Percentiles rank a stretch among this genome's conserved stretches.
phyloP scores from a whole-genome alignment of 2,797 vertebrate genomes.

The Naso thynnoides region DNA sequence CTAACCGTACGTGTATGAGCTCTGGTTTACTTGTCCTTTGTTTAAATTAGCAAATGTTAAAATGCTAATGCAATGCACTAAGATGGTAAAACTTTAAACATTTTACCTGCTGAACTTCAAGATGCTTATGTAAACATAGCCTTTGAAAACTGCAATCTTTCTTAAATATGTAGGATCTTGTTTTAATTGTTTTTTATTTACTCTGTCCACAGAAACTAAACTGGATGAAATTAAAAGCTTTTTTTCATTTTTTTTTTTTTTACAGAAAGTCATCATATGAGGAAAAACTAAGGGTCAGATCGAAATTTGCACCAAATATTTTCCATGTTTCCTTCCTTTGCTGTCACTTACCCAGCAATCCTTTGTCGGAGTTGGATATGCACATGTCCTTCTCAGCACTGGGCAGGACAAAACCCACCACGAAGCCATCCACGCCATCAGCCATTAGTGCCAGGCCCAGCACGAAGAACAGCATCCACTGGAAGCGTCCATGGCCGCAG shows the following conservation, averaged over 20 bases:
- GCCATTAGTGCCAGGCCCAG: conserved; percentile 97
- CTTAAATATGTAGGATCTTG: background rate
- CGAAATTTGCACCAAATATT: background rate
- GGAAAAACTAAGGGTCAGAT: background rate
- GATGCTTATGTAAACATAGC: background rate
- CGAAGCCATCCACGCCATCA: conserved; percentile 96
- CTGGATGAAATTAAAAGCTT: background rate
- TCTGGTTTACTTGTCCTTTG: background rate
- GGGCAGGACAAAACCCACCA: conserved; percentile 96
- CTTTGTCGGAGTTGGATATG: conserved; percentile 95
- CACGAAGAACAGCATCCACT: conserved; percentile 95
- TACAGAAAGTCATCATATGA: too few species aligned
- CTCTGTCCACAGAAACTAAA: background rate
- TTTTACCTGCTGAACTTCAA: background rate
- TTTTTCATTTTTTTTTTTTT: too few species aligned
- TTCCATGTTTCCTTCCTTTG: background rate
- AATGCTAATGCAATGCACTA: background rate
- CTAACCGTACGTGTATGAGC: too few species aligned
- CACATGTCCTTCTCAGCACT: conserved; percentile 99
- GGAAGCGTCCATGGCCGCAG: conserved; percentile 96
- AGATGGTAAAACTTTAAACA: background rate
- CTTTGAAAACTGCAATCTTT: background rate
- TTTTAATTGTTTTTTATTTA: background rate
- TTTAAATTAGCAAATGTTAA: background rate
- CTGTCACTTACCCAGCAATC: conserved; percentile 93